Conservation (phyloP, 2,797 vertebrate genomes). For the Tolypeutes matacus region DNA sequence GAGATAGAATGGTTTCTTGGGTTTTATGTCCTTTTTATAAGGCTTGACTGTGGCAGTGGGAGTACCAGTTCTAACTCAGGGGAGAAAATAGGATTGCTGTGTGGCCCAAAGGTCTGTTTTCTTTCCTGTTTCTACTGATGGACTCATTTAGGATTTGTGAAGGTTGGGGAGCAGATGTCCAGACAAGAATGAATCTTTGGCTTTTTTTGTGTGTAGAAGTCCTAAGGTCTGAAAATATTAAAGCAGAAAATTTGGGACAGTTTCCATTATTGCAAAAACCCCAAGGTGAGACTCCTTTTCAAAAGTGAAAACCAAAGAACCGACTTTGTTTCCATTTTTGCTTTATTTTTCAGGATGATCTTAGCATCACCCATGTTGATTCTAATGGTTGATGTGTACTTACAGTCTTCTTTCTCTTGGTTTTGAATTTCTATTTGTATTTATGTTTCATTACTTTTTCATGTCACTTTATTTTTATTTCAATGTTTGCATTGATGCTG, state of each 20-base stretch:
- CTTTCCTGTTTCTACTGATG: conserved; percentile 52
- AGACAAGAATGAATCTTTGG: conserved; percentile 77
- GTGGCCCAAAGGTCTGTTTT: conserved; percentile 70
- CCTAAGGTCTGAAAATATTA: conserved; percentile 67
- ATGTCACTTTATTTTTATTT: conserved; percentile 74
- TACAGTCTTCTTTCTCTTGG: conserved; percentile 19
- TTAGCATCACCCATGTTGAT: background rate
- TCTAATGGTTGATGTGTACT: background rate
- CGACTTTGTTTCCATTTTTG: conserved; percentile 16
- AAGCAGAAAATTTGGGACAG: conserved; percentile 46
- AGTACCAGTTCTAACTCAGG: conserved; percentile 71
- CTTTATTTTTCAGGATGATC: background rate
- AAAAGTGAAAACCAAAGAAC: conserved; percentile 55
- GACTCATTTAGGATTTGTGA: conserved; percentile 69
- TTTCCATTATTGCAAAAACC: conserved; percentile 42
- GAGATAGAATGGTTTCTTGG: conserved; percentile 82
- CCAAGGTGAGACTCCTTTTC: background rate
- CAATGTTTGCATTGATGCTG: conserved; percentile 52
- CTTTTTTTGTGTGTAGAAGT: conserved; percentile 61
- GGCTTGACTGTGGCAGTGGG: conserved; percentile 78
- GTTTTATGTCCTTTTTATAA: conserved; percentile 87
- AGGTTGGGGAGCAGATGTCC: conserved; percentile 73
- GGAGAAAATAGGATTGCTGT: conserved; percentile 68
- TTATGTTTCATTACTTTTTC: conserved; percentile 45
- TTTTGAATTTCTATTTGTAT: conserved; percentile 43